Evolutionary conservation across 2,113 vertebrate genomes (phyloP).

Genomic region (Pterocles gutturalis): DNA sequence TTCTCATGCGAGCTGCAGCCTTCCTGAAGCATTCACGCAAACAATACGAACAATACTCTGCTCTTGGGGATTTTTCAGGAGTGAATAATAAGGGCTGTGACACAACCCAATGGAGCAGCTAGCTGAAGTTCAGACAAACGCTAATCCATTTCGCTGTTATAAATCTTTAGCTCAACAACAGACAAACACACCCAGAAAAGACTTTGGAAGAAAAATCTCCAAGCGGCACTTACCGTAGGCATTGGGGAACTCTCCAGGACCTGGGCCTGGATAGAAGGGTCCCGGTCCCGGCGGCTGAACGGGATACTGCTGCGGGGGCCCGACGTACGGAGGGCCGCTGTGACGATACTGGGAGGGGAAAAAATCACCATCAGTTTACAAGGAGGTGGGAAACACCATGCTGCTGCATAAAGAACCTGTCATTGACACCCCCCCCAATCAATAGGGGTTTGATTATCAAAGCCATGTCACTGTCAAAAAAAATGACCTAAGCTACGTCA

Average conservation of each 20-base stretch:
- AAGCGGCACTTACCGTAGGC: constrained; percentile 88
- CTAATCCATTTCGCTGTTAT: not conserved
- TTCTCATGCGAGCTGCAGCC: not conserved
- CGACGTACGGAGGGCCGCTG: constrained; percentile 88
- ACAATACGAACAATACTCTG: not conserved
- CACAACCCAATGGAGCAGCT: not conserved
- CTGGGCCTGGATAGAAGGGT: constrained; percentile 93
- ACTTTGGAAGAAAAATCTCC: not conserved
- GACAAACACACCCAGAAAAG: not conserved
- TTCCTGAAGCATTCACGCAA: not conserved
- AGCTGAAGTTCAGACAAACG: constrained; percentile 19
- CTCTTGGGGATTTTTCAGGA: not conserved
- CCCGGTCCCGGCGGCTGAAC: constrained; percentile 92
- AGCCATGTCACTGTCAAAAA: not conserved
- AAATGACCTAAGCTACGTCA: not conserved
- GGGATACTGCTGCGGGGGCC: constrained; percentile 93
- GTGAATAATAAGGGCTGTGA: not conserved
- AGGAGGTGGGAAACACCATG: not conserved
- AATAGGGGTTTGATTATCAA: not conserved
- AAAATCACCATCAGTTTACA: not conserved
- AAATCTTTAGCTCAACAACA: not conserved
- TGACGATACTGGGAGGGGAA: constrained; percentile 88
- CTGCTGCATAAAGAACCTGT: not conserved
- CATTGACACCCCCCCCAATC: not conserved
- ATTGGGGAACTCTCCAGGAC: constrained; percentile 92